Evolutionary conservation across 1,140 invertebrate genomes (phyloP).

Genomic region (Drosophila rhopaloa): DNA sequence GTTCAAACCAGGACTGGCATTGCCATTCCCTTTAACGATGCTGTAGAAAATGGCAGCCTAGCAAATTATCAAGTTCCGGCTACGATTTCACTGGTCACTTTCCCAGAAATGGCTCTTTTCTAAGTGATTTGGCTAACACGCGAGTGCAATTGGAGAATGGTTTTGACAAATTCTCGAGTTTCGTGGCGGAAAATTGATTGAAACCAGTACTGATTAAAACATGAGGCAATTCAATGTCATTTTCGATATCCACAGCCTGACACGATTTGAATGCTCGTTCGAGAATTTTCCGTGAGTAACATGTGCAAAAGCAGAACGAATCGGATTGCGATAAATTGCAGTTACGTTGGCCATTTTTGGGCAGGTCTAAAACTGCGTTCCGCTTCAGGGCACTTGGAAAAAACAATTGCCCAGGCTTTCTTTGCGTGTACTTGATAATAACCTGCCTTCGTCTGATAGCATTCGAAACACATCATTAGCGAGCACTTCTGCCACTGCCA

Average conservation of each 20-base stretch:
- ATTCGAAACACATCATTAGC: neutral
- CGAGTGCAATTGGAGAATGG: slow-evolving; percentile 9
- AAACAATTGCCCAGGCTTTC: neutral
- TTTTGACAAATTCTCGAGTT: slow-evolving; percentile 18
- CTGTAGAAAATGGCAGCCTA: slow-evolving; percentile 49
- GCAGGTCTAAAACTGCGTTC: neutral
- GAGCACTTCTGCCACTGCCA: neutral
- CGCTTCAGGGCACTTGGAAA: neutral
- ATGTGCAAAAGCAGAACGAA: slow-evolving; percentile 4
- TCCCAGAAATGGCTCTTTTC: slow-evolving; percentile 21
- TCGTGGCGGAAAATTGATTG: slow-evolving; percentile 14
- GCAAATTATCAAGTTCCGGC: slow-evolving; percentile 70
- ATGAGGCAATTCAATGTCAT: slow-evolving; percentile 25
- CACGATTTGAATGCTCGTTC: slow-evolving; percentile 4
- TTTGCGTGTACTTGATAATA: neutral
- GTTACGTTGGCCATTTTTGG: neutral
- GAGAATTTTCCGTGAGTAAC: neutral
- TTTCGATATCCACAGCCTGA: slow-evolving; percentile 17
- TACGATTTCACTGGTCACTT: slow-evolving; percentile 16
- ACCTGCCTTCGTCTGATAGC: neutral
- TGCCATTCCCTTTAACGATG: slow-evolving; percentile 25
- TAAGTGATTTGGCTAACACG: slow-evolving; percentile 19
- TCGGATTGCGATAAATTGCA: neutral
- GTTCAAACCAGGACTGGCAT: slow-evolving; percentile 1
- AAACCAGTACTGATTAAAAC: slow-evolving; percentile 6